Evolutionary conservation across 2,113 vertebrate species (phyloP).

Genomic region (Lontra canadensis): DNA sequence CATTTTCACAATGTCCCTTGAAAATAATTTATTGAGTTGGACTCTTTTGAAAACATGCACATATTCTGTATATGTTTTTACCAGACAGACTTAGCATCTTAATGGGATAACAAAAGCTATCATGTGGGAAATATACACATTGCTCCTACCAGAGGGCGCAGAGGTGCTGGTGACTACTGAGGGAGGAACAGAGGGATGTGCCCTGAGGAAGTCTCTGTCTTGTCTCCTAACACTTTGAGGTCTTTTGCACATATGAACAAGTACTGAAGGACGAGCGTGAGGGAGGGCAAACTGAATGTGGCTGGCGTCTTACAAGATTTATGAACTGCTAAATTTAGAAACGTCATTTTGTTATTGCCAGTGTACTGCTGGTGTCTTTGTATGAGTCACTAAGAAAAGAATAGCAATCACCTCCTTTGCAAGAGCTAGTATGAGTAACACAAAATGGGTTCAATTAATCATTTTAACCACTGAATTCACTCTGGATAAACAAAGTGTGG

Average conservation of each 20-base stretch:
- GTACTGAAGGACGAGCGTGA: not conserved
- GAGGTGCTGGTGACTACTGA: constrained; percentile 15
- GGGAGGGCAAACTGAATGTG: constrained; percentile 1
- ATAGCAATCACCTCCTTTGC: constrained; percentile 78
- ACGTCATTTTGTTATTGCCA: constrained; percentile 79
- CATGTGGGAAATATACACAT: constrained; percentile 54
- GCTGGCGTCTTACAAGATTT: constrained; percentile 77
- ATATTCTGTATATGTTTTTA: constrained; percentile 54
- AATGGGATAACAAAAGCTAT: constrained; percentile 66
- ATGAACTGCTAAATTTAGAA: constrained; percentile 83
- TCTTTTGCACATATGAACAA: constrained; percentile 37
- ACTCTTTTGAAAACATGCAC: constrained; percentile 37
- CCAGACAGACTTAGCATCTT: constrained; percentile 51
- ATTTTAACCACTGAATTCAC: constrained; percentile 84
- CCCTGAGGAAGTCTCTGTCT: constrained; percentile 17
- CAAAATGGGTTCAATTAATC: constrained; percentile 86
- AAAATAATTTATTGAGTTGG: constrained; percentile 55
- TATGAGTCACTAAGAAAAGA: constrained; percentile 78
- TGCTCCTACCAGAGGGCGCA: not conserved
- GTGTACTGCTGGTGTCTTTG: constrained; percentile 63
- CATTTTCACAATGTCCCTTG: constrained; percentile 31
- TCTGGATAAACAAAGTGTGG: constrained; percentile 83
- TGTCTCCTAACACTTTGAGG: not conserved
- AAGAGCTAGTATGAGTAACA: constrained; percentile 79
- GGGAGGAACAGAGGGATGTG: not conserved